phyloP scores from a whole-genome alignment of 2,888 invertebrate species.

The Chrysotoxum bicinctum region DNA sequence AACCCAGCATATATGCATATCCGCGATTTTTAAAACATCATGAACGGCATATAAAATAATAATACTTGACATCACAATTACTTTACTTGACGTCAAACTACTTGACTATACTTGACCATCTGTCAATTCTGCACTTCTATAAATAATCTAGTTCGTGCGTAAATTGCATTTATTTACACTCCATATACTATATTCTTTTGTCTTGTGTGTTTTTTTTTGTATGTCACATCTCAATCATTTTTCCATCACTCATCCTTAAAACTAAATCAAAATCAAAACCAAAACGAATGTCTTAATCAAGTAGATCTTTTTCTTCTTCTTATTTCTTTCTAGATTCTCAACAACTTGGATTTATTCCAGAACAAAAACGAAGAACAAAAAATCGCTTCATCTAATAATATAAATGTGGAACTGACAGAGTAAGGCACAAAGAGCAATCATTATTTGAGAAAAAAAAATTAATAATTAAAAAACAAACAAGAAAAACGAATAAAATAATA shows the following conservation, averaged over 20 bases:
- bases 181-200: not conserved
- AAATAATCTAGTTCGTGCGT: conserved; percentile 25
- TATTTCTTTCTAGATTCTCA: conserved; percentile 56
- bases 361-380: conserved; percentile 20
- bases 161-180: conserved; percentile 40
- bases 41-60: not conserved
- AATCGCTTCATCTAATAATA: conserved; percentile 20
- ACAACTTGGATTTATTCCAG: conserved; percentile 63
- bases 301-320: conserved; percentile 48
- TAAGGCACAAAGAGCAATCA: conserved; percentile 52
- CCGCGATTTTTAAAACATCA: not conserved
- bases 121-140: conserved; percentile 22
- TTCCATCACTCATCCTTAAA: conserved; percentile 55
- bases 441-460: conserved; percentile 31
- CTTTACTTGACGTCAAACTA: conserved; percentile 23
- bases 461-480: conserved; percentile 8
- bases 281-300: conserved; percentile 65
- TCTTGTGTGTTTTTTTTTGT: not conserved
- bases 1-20: not conserved
- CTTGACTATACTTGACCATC: conserved; percentile 13
- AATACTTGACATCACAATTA: conserved; percentile 10
- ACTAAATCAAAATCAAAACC: conserved; percentile 60
- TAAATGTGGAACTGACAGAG: conserved; percentile 8
- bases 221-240: conserved; percentile 57
- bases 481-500: conserved; percentile 35